phyloP scores from a whole-genome alignment of 2,888 invertebrate genomes.

The Maniola hyperantus region DNA sequence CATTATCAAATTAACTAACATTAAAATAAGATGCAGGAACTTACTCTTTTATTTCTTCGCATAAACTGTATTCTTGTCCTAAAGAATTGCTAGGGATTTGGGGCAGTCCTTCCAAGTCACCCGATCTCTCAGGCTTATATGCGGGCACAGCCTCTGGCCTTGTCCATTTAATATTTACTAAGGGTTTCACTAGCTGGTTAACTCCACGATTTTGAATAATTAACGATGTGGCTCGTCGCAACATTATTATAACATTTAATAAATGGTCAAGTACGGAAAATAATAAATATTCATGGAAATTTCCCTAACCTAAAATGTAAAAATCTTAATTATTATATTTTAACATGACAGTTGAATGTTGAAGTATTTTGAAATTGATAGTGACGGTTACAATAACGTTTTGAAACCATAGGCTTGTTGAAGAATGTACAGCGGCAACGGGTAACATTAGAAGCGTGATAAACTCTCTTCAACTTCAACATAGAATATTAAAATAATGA shows the following conservation, averaged over 20 bases:
- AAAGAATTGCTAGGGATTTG: constrained; percentile 78
- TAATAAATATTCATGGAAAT: too few species aligned
- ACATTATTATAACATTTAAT: constrained; percentile 49
- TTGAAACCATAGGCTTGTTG: too few species aligned
- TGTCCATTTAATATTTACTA: constrained; percentile 90
- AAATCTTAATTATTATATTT: too few species aligned
- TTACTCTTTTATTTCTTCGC: constrained; percentile 88
- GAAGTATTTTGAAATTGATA: too few species aligned
- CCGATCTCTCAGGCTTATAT: constrained; percentile 86
- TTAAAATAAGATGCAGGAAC: constrained; percentile 37
- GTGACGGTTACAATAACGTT: too few species aligned
- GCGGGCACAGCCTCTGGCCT: constrained; percentile 86
- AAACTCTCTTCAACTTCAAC: too few species aligned
- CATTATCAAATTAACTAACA: background rate
- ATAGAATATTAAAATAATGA: too few species aligned
- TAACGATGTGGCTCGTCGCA: constrained; percentile 59
- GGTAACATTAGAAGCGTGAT: too few species aligned
- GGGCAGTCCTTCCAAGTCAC: constrained; percentile 85
- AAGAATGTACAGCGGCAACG: too few species aligned
- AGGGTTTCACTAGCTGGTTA: constrained; percentile 79
- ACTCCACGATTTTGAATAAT: constrained; percentile 71
- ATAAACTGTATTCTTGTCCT: constrained; percentile 79
- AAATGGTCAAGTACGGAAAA: background rate
- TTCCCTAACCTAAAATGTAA: too few species aligned
- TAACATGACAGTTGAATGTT: too few species aligned